phyloP scores from a whole-genome alignment of 2,797 vertebrate genomes.

The Luscinia megarhynchos region DNA sequence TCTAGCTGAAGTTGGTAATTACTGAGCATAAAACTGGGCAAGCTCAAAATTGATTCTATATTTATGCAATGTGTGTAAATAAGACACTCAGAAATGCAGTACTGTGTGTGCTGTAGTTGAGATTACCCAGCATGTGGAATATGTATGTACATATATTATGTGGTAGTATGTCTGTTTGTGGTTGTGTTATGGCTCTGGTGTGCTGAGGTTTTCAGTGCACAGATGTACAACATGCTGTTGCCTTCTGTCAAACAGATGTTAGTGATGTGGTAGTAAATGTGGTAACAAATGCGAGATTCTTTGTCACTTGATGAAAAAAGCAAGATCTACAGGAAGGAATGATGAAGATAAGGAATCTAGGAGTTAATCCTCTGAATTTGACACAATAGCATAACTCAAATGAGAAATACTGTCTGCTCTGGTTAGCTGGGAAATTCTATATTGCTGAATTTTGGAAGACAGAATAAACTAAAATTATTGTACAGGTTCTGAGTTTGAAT shows the following conservation, averaged over 20 bases:
- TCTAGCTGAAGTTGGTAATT: background rate
- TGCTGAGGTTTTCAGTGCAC: background rate
- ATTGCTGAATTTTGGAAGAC: background rate
- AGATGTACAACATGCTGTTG: constrained; percentile 1
- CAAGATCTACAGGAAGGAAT: background rate
- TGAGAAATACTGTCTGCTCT: background rate
- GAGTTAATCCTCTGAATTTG: background rate
- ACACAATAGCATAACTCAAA: background rate
- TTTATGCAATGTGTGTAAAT: background rate
- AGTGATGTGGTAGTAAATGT: background rate
- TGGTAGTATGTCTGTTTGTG: background rate
- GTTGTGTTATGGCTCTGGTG: background rate
- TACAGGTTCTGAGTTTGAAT: background rate
- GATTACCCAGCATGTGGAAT: background rate
- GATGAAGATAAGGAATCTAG: background rate
- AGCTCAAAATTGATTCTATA: background rate
- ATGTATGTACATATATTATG: background rate
- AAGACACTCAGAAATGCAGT: background rate
- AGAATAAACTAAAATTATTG: background rate
- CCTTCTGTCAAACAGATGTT: constrained; percentile 49
- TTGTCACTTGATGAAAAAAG: background rate
- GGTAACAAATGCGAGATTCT: background rate
- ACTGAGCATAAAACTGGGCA: background rate
- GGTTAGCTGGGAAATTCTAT: background rate
- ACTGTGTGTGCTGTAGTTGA: background rate